phyloP scores from a whole-genome alignment of 2,113 vertebrate genomes.

The Dicerorhinus sumatrensis region DNA sequence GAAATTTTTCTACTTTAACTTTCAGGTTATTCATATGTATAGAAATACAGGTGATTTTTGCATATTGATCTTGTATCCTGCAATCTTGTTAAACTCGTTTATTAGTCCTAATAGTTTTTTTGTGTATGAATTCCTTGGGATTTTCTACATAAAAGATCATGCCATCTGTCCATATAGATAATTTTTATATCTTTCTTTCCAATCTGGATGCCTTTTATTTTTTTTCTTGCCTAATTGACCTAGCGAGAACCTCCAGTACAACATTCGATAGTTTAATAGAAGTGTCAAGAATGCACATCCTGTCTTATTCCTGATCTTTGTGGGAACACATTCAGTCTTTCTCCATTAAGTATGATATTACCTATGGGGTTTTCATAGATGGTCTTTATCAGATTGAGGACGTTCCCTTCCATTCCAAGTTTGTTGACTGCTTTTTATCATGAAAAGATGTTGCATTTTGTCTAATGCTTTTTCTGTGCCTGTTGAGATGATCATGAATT shows the following conservation, averaged over 20 bases:
- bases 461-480: background rate
- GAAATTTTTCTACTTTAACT: background rate
- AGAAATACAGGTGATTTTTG: background rate
- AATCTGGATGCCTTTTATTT: background rate
- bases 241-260: background rate
- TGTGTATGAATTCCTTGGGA: background rate
- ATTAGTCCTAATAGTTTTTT: background rate
- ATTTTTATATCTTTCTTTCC: background rate
- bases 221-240: background rate
- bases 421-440: background rate
- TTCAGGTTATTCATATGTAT: background rate
- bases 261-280: background rate
- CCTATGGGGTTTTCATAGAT: background rate
- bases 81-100: background rate
- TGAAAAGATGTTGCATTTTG: background rate
- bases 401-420: background rate
- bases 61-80: background rate
- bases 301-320: background rate
- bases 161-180: background rate
- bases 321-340: background rate
- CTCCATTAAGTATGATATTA: background rate
- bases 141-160: background rate
- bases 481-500: background rate
- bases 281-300: background rate
- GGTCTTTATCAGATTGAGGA: background rate